Evolutionary conservation across 1,140 invertebrate genomes (phyloP).

Genomic region (Prorops nasuta): DNA sequence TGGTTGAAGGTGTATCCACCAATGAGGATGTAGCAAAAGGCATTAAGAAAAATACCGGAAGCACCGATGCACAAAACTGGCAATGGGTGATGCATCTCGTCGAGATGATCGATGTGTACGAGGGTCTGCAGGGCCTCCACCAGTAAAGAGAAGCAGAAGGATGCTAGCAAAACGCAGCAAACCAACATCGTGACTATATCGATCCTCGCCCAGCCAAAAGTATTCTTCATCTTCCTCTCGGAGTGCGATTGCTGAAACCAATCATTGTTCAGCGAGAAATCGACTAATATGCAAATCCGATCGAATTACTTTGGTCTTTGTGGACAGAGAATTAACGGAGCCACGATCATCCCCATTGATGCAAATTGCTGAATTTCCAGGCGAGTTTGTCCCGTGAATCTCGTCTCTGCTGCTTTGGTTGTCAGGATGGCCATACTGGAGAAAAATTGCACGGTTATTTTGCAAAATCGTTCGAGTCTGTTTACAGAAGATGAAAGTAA

Average conservation of each 20-base stretch:
- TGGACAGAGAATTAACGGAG: slow-evolving; percentile 23
- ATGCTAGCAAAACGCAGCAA: slow-evolving; percentile 80
- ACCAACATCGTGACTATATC: slow-evolving; percentile 79
- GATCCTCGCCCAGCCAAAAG: slow-evolving; percentile 88
- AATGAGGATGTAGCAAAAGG: slow-evolving; percentile 71
- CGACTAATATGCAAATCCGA: not conserved
- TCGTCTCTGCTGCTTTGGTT: slow-evolving; percentile 9
- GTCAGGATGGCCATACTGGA: slow-evolving; percentile 24
- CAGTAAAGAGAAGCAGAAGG: slow-evolving; percentile 78
- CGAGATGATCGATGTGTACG: slow-evolving; percentile 73
- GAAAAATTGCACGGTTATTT: slow-evolving; percentile 6
- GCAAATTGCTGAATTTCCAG: slow-evolving; percentile 27
- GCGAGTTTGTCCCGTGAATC: slow-evolving; percentile 17
- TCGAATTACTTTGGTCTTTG: slow-evolving; percentile 29
- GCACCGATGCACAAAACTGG: slow-evolving; percentile 66
- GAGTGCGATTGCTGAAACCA: slow-evolving; percentile 48
- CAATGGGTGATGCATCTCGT: slow-evolving; percentile 68
- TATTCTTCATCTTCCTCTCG: slow-evolving; percentile 75
- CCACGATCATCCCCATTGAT: slow-evolving; percentile 29
- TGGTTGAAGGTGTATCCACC: slow-evolving; percentile 80
- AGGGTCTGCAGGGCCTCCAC: slow-evolving; percentile 80
- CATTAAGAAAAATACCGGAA: slow-evolving; percentile 68
- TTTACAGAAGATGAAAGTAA: too few relatives aligned
- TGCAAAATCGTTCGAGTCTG: too few relatives aligned
- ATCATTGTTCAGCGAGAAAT: not conserved